Base-by-base conservation (phyloP, 1,140 invertebrate genomes). In the Bombyx mandarina region DNA sequence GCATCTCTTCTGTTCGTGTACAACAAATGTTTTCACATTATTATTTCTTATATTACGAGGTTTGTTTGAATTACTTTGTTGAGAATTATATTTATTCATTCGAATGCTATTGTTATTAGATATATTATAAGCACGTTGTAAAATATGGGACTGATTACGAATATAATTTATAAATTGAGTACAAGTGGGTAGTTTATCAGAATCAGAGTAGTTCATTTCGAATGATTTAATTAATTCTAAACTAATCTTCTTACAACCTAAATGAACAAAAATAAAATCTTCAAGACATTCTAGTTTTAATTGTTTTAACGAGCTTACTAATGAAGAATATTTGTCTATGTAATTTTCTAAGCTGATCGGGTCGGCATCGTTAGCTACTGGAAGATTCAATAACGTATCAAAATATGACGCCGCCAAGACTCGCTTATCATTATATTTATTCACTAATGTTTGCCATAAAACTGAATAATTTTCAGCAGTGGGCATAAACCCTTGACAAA, bases 401-500 rank as follows among this genome's bases (percentile, higher is more conserved):
- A 63, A 52, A 47, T 63, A 63, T 22, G 56, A 59, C n/a, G 61
- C 48, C 4, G 54, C 53, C 12, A 63, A 51, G 9, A 59, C 45
- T 7, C 57, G 52, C 56, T 63, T 63, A 45, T 65, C 54, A 49
- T 65, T 62, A 54, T 57, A 62, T 62, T 61, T 61, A 35, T 57
- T 55, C 43, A 61, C 43, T 43, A 64, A 54, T 6, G 59, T 53
- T 9, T 64, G 35, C 62, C 62, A 64, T 12, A 64, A n/a, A 6
- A 64, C 62, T 2, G 42, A 46, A 47, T 64, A 64, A 35, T 61
- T 64, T 52, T 64, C 62, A 18, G 57, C 47, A 7, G 61, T 60
- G 44, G 61, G 62, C 55, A 61, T 54, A 56, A 65, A 58, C n/a
- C 59, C 59, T 51, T 65, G 63, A 50, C 63, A 65, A 58, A 65